These are phyloP conservation scores for Tricholaema leucomelas DNA, from an alignment of 2,113 vertebrate genomes.

Conservation along the genomic window DNA sequence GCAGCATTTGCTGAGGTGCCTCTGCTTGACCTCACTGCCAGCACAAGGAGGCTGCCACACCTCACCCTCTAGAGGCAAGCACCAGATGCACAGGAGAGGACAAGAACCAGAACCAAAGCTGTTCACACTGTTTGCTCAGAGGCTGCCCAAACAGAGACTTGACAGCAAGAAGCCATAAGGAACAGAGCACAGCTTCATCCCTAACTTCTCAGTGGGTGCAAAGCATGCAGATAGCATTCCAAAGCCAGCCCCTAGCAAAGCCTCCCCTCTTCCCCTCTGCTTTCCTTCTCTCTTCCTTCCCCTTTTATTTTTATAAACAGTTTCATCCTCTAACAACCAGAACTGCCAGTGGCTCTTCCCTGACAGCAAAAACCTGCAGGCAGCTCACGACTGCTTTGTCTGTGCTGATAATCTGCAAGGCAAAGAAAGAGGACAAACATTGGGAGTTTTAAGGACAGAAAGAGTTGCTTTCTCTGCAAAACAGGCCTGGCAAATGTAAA, in stretches of 20 bases:
- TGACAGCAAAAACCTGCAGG: constrained; percentile 2
- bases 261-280: neutral
- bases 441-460: neutral
- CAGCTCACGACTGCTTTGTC: neutral
- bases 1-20: neutral
- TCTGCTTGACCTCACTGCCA: neutral
- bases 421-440: neutral
- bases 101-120: constrained; percentile 37
- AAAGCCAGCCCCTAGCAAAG: constrained; percentile 14
- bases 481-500: neutral
- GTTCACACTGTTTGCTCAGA: neutral
- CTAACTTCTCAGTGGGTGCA: constrained; percentile 8
- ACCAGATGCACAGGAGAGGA: constrained; percentile 42
- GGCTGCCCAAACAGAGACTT: constrained; percentile 1
- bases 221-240: constrained; percentile 13
- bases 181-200: neutral
- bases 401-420: neutral
- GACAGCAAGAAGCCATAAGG: neutral
- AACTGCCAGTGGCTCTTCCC: constrained; percentile 51
- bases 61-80: neutral
- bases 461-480: constrained; percentile 12
- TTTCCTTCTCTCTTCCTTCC: neutral
- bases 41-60: neutral
- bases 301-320: neutral
- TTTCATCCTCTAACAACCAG: constrained; percentile 24